Conservation (phyloP, 2,888 invertebrate species). For the Trichogramma evanescens region DNA sequence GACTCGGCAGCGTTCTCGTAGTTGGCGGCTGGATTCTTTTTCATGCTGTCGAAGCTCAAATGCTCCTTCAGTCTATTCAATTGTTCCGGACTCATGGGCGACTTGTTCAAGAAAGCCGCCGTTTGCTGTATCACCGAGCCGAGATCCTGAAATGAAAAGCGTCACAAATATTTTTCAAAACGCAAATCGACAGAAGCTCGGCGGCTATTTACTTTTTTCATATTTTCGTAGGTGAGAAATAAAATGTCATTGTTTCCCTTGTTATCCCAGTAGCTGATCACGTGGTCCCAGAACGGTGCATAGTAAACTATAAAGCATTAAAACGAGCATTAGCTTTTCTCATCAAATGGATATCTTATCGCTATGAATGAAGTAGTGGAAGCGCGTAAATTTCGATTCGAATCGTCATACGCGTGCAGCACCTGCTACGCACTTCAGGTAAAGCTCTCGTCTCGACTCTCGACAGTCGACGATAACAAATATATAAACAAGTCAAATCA, state of each 20-base stretch:
- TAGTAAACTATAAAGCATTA: not conserved
- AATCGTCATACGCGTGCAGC: no score
- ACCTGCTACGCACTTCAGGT: no score
- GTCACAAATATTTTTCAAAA: not conserved
- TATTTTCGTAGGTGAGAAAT: not conserved
- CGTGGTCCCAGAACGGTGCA: not conserved
- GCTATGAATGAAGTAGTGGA: not conserved
- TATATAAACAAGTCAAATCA: no score
- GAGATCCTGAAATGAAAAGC: not conserved
- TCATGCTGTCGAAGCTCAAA: slow-evolving; percentile 1
- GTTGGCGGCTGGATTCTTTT: slow-evolving; percentile 2
- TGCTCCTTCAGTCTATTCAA: not conserved
- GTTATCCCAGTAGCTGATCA: not conserved
- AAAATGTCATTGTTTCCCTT: not conserved
- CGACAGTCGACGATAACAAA: no score
- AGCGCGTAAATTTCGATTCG: no score
- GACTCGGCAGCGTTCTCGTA: not conserved
- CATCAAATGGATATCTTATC: not conserved
- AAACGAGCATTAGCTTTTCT: not conserved
- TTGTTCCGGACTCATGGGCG: not conserved
- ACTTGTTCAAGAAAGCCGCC: not conserved
- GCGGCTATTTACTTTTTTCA: not conserved
- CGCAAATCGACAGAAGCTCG: not conserved
- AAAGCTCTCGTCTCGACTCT: no score
- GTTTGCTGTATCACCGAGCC: not conserved